These are phyloP conservation scores for Callaeas wilsoni DNA, from an alignment of 2,113 vertebrate genomes.

Conservation along the genomic window DNA sequence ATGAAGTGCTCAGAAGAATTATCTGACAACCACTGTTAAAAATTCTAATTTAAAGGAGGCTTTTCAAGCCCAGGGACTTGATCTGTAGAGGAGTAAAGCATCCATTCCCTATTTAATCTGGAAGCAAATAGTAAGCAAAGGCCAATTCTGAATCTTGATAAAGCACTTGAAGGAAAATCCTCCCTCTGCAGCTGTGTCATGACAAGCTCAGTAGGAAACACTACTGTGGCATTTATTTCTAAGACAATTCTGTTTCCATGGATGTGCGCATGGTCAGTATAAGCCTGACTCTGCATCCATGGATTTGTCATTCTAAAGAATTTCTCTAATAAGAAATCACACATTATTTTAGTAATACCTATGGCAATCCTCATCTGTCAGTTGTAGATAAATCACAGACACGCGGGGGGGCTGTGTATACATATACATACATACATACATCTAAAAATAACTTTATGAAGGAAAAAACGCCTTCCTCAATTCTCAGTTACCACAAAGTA, in stretches of 20 bases:
- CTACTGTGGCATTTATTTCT: not conserved
- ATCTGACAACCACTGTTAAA: not conserved
- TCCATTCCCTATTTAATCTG: not conserved
- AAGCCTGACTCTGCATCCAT: not conserved
- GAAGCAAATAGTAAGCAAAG: not conserved
- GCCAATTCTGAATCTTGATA: not conserved
- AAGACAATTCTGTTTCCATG: not conserved
- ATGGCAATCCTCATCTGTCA: not conserved
- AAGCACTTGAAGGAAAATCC: not conserved
- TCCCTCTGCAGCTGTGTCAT: not conserved
- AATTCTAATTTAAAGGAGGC: not conserved
- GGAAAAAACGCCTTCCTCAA: not conserved
- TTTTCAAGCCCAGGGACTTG: not conserved
- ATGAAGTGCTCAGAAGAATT: not conserved
- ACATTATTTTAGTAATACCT: not conserved
- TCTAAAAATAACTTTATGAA: not conserved
- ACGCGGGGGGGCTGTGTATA: not conserved
- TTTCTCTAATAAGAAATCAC: not conserved
- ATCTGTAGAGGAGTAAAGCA: not conserved
- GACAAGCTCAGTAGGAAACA: not conserved
- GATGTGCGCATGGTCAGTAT: not conserved
- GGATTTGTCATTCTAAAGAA: not conserved
- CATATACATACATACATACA: not conserved
- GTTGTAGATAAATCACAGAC: not conserved
- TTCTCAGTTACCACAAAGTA: not conserved